Conservation (phyloP, 2,888 invertebrate genomes). For the Synergus itoensis region DNA sequence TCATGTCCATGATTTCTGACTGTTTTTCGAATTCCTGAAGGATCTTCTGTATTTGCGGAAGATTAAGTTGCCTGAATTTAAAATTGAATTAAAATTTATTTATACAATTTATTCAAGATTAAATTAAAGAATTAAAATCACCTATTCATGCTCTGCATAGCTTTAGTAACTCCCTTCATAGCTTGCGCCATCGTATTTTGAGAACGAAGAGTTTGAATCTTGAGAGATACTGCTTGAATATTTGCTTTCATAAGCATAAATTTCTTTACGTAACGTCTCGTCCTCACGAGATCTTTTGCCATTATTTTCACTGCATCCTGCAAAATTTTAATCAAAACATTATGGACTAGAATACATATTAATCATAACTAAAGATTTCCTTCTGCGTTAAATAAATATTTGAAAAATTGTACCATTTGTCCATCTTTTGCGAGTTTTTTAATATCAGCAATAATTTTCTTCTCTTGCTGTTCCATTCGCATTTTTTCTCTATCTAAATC, state of each 20-base stretch:
- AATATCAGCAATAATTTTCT: conserved; percentile 98
- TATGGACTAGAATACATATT: background rate
- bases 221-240: conserved; percentile 97
- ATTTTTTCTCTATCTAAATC: conserved; percentile 96
- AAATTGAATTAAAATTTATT: conserved; percentile 15
- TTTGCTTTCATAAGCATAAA: conserved; percentile 99
- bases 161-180: conserved; percentile 98
- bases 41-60: conserved; percentile 99
- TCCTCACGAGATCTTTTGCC: conserved; percentile 99
- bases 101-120: conserved; percentile 24
- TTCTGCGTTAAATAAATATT: background rate
- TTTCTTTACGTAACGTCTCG: conserved; percentile 96
- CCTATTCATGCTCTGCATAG: conserved; percentile 99
- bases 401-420: conserved; percentile 88
- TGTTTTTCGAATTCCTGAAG: conserved; percentile 99
- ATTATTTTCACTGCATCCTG: conserved; percentile 99
- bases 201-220: conserved; percentile 98
- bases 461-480: conserved; percentile 99
- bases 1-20: conserved; percentile 99
- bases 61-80: conserved; percentile 87
- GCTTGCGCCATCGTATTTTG: conserved; percentile 99
- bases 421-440: conserved; percentile 99
- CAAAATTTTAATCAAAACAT: conserved; percentile 49
- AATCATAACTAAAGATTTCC: no score
- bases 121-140: conserved; percentile 36